These are phyloP conservation scores for Sipha flava DNA, from an alignment of 1,140 invertebrate species.

Conservation along the genomic window DNA sequence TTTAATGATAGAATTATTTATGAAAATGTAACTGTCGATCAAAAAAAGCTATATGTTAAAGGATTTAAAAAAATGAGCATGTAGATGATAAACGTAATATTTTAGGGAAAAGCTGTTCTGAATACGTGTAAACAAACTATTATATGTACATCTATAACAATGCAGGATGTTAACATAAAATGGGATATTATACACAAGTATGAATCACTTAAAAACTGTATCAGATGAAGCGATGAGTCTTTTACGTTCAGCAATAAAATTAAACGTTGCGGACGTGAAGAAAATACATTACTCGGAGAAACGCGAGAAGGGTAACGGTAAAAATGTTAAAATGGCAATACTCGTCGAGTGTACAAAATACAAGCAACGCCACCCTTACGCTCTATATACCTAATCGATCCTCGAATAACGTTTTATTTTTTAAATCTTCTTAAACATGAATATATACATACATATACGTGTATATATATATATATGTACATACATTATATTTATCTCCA, in stretches of 20 bases:
- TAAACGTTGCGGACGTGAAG: conserved; percentile 18
- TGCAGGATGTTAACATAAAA: not conserved
- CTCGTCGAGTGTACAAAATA: not conserved
- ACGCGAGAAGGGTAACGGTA: not conserved
- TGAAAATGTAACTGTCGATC: not conserved
- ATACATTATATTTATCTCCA: not conserved
- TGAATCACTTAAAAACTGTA: conserved; percentile 17
- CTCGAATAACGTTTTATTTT: not conserved
- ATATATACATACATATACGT: not conserved
- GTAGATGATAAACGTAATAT: not conserved
- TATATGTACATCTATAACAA: not conserved
- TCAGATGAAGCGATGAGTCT: conserved; percentile 9
- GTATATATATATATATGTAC: too few relatives aligned
- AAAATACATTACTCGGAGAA: not conserved
- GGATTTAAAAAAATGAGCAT: not conserved
- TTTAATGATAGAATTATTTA: too few relatives aligned
- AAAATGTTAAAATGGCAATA: not conserved
- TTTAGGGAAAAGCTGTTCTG: not conserved
- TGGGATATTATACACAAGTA: not conserved
- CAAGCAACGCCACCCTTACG: not conserved
- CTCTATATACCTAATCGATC: not conserved
- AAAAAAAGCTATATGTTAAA: not conserved
- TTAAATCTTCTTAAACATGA: not conserved
- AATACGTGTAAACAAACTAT: not conserved
- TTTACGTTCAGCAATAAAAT: conserved; percentile 12